Percentiles rank a stretch among this genome's conserved stretches.
These are phyloP conservation scores for Limosa lapponica DNA, from an alignment of 2,797 vertebrate species.

Conservation along the genomic window DNA sequence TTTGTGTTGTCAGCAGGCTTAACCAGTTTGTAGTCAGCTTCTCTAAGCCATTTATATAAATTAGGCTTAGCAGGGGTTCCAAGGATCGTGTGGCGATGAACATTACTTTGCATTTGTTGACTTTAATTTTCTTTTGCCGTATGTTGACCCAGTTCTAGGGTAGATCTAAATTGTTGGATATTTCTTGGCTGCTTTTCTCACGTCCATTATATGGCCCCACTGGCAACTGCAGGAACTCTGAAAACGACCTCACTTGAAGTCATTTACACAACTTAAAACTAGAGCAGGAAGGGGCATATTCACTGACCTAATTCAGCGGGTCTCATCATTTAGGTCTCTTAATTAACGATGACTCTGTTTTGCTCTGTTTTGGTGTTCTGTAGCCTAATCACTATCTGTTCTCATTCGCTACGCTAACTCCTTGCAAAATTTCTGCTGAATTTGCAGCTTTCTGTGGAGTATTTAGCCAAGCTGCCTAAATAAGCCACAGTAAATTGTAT, in stretches of 20 bases:
- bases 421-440: slow-evolving; percentile 49
- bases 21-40: slow-evolving; percentile 67
- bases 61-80: slow-evolving; percentile 69
- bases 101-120: slow-evolving; percentile 73
- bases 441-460: slow-evolving; percentile 11
- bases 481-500: slow-evolving; percentile 11
- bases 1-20: slow-evolving; percentile 70
- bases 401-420: slow-evolving; percentile 32
- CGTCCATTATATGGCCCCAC: not conserved
- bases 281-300: slow-evolving; percentile 28
- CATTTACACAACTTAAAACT: slow-evolving; percentile 52
- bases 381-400: slow-evolving; percentile 40
- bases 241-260: not conserved
- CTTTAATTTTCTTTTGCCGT: slow-evolving; percentile 67
- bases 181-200: slow-evolving; percentile 48
- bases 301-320: slow-evolving; percentile 47
- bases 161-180: slow-evolving; percentile 39
- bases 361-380: slow-evolving; percentile 33
- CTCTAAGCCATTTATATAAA: slow-evolving; percentile 74
- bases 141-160: slow-evolving; percentile 68
- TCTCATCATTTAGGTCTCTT: slow-evolving; percentile 42
- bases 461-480: slow-evolving; percentile 48
- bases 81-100: slow-evolving; percentile 46
- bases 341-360: slow-evolving; percentile 53
- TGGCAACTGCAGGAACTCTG: slow-evolving; percentile 32